These are phyloP conservation scores for Urechis unicinctus DNA, from an alignment of 2,888 invertebrate species.

Conservation along the genomic window DNA sequence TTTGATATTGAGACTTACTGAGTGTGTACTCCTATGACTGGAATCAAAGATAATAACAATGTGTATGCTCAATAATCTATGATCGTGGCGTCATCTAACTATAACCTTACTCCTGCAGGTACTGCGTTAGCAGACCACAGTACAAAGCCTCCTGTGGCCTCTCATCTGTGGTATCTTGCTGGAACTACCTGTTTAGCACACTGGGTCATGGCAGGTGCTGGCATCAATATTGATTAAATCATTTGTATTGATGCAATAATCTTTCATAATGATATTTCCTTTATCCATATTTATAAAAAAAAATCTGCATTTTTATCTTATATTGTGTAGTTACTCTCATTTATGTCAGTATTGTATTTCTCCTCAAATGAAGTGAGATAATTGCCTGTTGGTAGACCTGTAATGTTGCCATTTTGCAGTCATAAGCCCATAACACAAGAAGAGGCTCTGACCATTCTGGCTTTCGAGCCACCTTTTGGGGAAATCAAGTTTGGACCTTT, in stretches of 20 bases:
- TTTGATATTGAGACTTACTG: no score
- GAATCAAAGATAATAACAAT: no score
- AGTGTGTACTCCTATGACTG: no score
- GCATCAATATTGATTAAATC: not conserved
- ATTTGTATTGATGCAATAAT: no score
- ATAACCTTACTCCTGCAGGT: constrained; percentile 24
- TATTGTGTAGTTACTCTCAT: no score
- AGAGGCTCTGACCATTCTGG: constrained; percentile 35
- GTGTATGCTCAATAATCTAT: no score
- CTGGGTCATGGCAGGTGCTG: constrained; percentile 40
- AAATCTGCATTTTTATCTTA: not conserved
- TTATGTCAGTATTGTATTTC: no score
- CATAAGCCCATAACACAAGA: constrained; percentile 39
- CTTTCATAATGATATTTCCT: no score
- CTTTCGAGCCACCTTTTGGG: constrained; percentile 35
- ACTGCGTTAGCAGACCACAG: constrained; percentile 43
- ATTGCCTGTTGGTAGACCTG: no score
- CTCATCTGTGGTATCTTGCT: constrained; percentile 42
- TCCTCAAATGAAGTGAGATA: no score
- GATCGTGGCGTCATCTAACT: no score
- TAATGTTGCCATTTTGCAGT: constrained; percentile 1
- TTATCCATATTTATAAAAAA: not conserved
- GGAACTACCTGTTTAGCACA: constrained; percentile 43
- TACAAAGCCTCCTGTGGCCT: constrained; percentile 42
- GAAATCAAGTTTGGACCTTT: constrained; percentile 42